Base-by-base conservation (phyloP, 2,113 vertebrate genomes). In the Platysteira castanea region DNA sequence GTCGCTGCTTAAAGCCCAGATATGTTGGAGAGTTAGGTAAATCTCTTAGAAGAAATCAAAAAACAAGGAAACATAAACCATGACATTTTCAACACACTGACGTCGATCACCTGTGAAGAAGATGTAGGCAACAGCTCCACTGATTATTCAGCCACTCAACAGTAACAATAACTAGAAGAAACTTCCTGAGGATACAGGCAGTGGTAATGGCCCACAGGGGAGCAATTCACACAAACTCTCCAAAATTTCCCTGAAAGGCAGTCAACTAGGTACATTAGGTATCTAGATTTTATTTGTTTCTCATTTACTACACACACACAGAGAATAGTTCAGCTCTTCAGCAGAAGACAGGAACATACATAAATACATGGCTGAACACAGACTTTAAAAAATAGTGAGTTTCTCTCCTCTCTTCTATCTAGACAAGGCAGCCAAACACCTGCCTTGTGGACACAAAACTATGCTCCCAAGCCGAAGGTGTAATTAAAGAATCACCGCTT, bases 381-480 rank as follows among this genome's bases (percentile, higher is more conserved):
- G 16, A 57, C 13, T 15, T 5, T 26, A 70, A 74, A 81, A 18
- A 0, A 2, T 4, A 39, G 11, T 23, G 17, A 53, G 13, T 8
- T 82, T 12, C 30, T 64, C 7, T 89, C 31, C 49, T 60, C 31
- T 59, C 31, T 75, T 53, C 22, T 33, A 33, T 57, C 49, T 46
- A 67, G 47, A 78, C 1, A 7, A 74, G 28, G 12, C 15, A 87
- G 59, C 13, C 33, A 30, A 87, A 16, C 15, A 60, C 14, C 9
- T 50, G 18, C 26, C 49, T 33, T 17, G 27, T 46, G 11, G 57
- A 23, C 39, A 76, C 35, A 69, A 68, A 68, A 64, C 23, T 26
- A 3, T 4, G 3, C 6, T 35, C 18, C 15, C 0, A 0, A 87
- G 22, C 24, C 44, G 69, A 69, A 56, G 39, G 30, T 11, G 10